Evolutionary conservation across 2,888 invertebrate genomes (phyloP).

Genomic region (Drosophila siamana): DNA sequence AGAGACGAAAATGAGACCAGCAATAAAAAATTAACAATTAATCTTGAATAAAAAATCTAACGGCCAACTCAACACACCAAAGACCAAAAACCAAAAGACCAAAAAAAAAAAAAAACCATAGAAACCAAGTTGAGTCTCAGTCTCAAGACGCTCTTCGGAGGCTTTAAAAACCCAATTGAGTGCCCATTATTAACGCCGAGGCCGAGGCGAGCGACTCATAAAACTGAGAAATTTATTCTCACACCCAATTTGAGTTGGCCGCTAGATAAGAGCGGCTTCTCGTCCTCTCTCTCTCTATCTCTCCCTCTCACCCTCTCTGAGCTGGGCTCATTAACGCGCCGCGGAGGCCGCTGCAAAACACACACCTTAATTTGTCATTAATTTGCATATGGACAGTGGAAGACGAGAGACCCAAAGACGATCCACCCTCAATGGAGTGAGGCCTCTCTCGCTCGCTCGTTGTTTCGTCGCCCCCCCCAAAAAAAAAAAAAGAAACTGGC

Average conservation of each 20-base stretch:
- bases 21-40: slow-evolving; percentile 77
- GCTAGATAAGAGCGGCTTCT: slow-evolving; percentile 54
- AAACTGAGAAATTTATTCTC: slow-evolving; percentile 81
- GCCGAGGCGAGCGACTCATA: slow-evolving; percentile 63
- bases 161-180: slow-evolving; percentile 67
- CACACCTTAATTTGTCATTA: slow-evolving; percentile 80
- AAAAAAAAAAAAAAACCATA: slow-evolving; percentile 3
- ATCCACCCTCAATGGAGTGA: slow-evolving; percentile 55
- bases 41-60: slow-evolving; percentile 76
- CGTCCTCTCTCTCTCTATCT: not conserved
- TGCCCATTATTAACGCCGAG: slow-evolving; percentile 73
- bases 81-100: too few species aligned
- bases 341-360: slow-evolving; percentile 71
- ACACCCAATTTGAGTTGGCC: slow-evolving; percentile 76
- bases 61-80: slow-evolving; percentile 44
- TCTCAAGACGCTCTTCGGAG: slow-evolving; percentile 17
- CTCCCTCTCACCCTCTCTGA: not conserved
- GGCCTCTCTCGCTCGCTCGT: not conserved
- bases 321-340: slow-evolving; percentile 68
- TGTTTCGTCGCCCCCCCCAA: slow-evolving; percentile 22
- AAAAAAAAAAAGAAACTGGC: not conserved
- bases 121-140: not conserved
- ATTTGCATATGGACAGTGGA: slow-evolving; percentile 68
- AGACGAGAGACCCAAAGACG: slow-evolving; percentile 13
- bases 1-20: slow-evolving; percentile 63